Percentiles rank a stretch among this genome's conserved stretches.
phyloP scores from a whole-genome alignment of 2,888 invertebrate genomes.

The Nephrocerus scutellatus region DNA sequence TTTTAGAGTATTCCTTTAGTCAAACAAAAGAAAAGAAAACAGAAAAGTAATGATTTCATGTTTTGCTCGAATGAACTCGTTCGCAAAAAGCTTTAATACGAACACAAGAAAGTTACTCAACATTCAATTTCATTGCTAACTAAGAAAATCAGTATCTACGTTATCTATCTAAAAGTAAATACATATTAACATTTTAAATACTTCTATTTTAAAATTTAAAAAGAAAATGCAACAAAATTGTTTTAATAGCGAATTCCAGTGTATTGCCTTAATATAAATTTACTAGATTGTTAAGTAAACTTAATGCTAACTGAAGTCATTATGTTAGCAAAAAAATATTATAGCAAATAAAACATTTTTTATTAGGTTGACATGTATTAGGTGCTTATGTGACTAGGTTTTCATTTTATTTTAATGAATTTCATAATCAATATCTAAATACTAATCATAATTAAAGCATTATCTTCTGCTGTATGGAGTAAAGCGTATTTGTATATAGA shows the following conservation, averaged over 20 bases:
- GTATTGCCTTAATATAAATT: constrained; percentile 28
- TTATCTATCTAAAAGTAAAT: too few relatives aligned
- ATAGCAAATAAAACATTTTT: constrained; percentile 10
- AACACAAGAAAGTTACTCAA: constrained; percentile 1
- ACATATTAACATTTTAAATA: constrained; percentile 10
- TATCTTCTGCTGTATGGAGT: too few relatives aligned
- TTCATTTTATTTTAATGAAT: too few relatives aligned
- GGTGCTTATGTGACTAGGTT: too few relatives aligned
- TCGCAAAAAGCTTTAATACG: background rate
- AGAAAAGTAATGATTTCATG: background rate
- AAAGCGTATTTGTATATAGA: too few relatives aligned
- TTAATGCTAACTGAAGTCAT: constrained; percentile 19
- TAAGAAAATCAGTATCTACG: too few relatives aligned
- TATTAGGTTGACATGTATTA: too few relatives aligned
- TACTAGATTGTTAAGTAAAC: constrained; percentile 22
- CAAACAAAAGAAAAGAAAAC: background rate
- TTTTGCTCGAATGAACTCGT: too few relatives aligned
- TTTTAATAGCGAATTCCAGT: constrained; percentile 27
- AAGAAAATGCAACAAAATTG: constrained; percentile 17
- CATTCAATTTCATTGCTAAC: background rate
- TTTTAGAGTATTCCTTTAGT: constrained; percentile 12
- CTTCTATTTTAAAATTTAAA: constrained; percentile 12
- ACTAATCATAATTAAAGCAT: too few relatives aligned
- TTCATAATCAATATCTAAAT: too few relatives aligned
- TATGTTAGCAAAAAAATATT: constrained; percentile 16